Evolutionary conservation across 2,888 invertebrate genomes (phyloP), one percentile per base, ranked within the genome.

Genomic region (Coelopa pilipes): DNA sequence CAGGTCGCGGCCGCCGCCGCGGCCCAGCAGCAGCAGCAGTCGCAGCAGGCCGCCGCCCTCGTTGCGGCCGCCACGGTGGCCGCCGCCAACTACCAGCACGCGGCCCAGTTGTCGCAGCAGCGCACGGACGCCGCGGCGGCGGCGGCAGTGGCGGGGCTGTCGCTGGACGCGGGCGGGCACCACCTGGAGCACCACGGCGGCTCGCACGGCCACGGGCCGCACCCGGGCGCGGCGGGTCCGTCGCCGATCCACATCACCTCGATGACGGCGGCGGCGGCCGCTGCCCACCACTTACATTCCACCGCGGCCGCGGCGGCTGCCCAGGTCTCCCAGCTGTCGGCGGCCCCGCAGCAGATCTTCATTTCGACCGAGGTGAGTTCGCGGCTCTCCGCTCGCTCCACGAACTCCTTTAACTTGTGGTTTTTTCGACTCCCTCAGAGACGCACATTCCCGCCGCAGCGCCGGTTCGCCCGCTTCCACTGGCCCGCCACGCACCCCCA

Each of bases 381-480:
- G 74, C n/a, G n/a, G n/a, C n/a, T n/a, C n/a, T n/a, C n/a, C n/a
- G n/a, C n/a, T n/a, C n/a, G n/a, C n/a, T n/a, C n/a, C n/a, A n/a
- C 10, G 49, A 11, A 49, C 13, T 49, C 13, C 10, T 49, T 49
- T 49, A 49, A 49, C 49, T 49, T 49, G 10, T 11, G 13, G 13
- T 49, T 49, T 49, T 49, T 49, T 13, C 49, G 49, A 10, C 13
- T 34, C 49, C 74, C 72, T 72, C 79, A 84, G 80, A 82, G 86
- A 80, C 83, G 88, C 81, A 82, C 89, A 83, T 86, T 88, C 81
- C 86, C 88, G 78, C 84, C 89, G 80, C 87, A 90, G 81, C 87
- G 90, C 82, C 88, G 90, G 87, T 86, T 88, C 75, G 88, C 89
- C 78, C 89, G 86, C 81, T 90, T 89, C 88, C 70, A 70, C 62